These are phyloP conservation scores for Urophycis tenuis DNA, from an alignment of 2,797 vertebrate species.

Conservation along the genomic window DNA sequence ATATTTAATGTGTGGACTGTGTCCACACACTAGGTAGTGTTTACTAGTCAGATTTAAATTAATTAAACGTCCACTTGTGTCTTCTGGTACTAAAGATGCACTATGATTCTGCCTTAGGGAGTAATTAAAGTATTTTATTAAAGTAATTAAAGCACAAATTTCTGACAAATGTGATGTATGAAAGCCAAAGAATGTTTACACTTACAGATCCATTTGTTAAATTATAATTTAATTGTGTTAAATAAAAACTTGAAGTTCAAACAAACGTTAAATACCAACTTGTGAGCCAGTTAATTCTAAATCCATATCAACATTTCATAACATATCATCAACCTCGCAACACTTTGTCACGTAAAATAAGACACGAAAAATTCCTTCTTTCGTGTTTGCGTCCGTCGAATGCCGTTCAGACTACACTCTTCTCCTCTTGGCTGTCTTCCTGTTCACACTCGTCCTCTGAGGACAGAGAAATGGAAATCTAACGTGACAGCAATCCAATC, in stretches of 20 bases:
- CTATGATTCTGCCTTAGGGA: conserved; percentile 9
- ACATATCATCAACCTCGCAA: conserved; percentile 6
- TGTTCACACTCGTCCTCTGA: conserved; percentile 47
- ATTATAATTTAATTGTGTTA: background rate
- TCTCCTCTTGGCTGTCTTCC: conserved; percentile 46
- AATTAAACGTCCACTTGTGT: background rate
- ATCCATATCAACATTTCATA: conserved; percentile 14
- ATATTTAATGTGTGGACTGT: conserved; percentile 5
- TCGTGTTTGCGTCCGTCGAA: background rate
- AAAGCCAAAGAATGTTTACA: conserved; percentile 27
- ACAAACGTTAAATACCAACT: background rate
- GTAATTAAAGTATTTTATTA: background rate
- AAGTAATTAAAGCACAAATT: too few species aligned
- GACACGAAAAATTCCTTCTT: background rate
- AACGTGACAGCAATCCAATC: background rate
- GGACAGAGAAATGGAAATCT: conserved; percentile 16
- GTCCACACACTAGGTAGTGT: conserved; percentile 5
- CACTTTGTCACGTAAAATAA: background rate
- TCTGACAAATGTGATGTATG: conserved; percentile 8
- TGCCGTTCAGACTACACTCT: conserved; percentile 39
- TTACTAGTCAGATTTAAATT: conserved; percentile 13
- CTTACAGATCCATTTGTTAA: conserved; percentile 38
- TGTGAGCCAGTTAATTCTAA: conserved; percentile 7
- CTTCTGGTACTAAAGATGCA: conserved; percentile 13
- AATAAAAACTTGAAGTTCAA: conserved; percentile 1